Evolutionary conservation across 1,140 invertebrate species (phyloP), one percentile per base, ranked within the genome.

Genomic region (Heliconius nattereri): DNA sequence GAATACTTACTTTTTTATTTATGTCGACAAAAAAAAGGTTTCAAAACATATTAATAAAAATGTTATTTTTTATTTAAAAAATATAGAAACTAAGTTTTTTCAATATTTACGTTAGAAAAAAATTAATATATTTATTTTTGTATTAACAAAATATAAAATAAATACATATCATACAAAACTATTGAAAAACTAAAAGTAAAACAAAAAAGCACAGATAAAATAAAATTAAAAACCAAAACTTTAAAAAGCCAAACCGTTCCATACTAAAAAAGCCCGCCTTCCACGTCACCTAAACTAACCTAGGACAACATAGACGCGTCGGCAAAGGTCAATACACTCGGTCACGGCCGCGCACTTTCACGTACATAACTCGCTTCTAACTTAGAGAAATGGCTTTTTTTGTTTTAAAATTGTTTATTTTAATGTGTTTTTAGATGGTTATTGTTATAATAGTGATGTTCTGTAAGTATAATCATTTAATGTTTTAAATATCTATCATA

Each of bases 321-420:
- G 89, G 89, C 40, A 91, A 90, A 84, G 91, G 90, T 93, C 91
- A 91, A 88, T 92, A 92, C 90, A 85, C 91, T 90, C 90, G 89
- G 91, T 93, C 91, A 92, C 81, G 90, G 90, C 86, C 91, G 85
- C 86, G 85, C 87, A 91, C 90, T 93, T 91, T 92, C 91, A 87
- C 86, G 82, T 85, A 87, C 86, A 89, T 72, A 37, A 72, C 71
- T 37, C n/a, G 71, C 35, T 72, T 72, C 71, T 72, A 72, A 72
- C 71, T 37, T 40, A 7, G 71, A 72, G 76, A 78, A 78, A 81
- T 81, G 57, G 35, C n/a, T 72, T 72, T 72, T 72, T 72, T 37
- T 3, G 35, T 37, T 72, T 72, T 23, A 29, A 66, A 66, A 66
- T 26, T 29, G 60, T n/a, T 16, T n/a, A 66, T 66, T 66, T 66